Evolutionary conservation across 1,140 invertebrate species (phyloP), one percentile per base, ranked within the genome.

Genomic region (Lordiphosa clarofinis): DNA sequence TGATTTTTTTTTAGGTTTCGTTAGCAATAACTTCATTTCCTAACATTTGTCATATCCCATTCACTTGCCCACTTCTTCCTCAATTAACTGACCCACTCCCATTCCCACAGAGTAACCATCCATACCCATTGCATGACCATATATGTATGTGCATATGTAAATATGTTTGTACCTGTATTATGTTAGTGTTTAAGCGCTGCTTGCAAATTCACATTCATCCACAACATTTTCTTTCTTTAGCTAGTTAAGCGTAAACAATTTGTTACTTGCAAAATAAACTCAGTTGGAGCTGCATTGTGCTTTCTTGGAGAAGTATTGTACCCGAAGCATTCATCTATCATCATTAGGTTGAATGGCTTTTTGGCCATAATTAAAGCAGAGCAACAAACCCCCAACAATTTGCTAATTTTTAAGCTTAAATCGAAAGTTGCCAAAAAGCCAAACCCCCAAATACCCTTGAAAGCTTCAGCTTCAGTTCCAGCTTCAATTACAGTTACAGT

Each of bases 251-350:
- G 48, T 65, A 59, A 73, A 64, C 61, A 71, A 64, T 70, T 79
- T 61, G 56, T 74, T 61, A 49, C 72, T 79, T 78, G 64, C 74
- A 61, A 82, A 82, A 82, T 82, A 82, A 82, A 82, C 38, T 35
- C 43, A 46, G 61, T 49, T 28, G 35, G 33, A 33, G 70, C 71
- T 69, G 64, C 56, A 70, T 44, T 64, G 49, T 69, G 61, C 68
- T 57, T 74, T 70, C 60, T 65, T 56, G 60, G 37, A 52, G 38
- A 11, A 46, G 52, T 47, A 35, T 35, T 35, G 43, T 57, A 53
- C 43, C 61, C 56, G 62, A 42, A 78, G 58, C 56, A 24, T 33
- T 15, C 11, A 33, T 58, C 61, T 73, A 38, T 69, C 13, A 73
- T 53, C 43, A 36, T 60, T 68, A 64, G 53, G 50, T 56, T 31